Evolutionary conservation across 2,113 vertebrate genomes (phyloP), one percentile per base, ranked within the genome.

Genomic region (Sialia sialis): DNA sequence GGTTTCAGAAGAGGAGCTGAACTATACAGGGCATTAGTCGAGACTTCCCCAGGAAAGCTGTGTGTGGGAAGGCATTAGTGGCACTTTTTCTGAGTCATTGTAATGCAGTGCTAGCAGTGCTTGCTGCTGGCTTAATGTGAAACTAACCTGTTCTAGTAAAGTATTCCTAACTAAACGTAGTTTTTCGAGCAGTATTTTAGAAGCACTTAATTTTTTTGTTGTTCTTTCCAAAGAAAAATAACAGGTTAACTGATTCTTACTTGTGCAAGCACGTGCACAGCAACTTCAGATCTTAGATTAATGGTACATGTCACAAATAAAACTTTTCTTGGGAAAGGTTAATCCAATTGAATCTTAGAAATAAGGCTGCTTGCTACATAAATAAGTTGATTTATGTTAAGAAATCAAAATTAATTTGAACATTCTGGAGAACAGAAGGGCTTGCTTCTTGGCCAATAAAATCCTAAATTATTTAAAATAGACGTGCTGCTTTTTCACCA

Each of bases 391-490:
- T 86, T 95, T 91, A 74, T 86, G n/a, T 44, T 90, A 89, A 94
- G 92, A 91, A 90, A 90, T 84, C 46, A 87, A 48, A 85, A 91
- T 85, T 91, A 92, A 79, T 94, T 91, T 34, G 52, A 94, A 80
- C 87, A 73, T 79, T 51, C 78, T 90, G 72, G 49, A 74, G 87
- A 91, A 82, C 75, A 97, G 89, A 93, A 89, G 67, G 79, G 26
- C 49, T 79, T 88, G n/a, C 30, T 87, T 94, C 82, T 88, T 82
- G 54, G 68, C 90, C 94, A 93, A 92, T 89, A 89, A 89, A 87
- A 69, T 86, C 38, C 44, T 87, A 55, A 90, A 92, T 92, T 93
- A 93, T 95, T 95, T 85, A 83, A 92, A 90, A 63, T 43, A 87
- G 55, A 83, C 22, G 49, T 49, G 44, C 32, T 76, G 38, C 6